Evolutionary conservation across 1,140 invertebrate genomes (phyloP).

Genomic region (Hirudo medicinalis): DNA sequence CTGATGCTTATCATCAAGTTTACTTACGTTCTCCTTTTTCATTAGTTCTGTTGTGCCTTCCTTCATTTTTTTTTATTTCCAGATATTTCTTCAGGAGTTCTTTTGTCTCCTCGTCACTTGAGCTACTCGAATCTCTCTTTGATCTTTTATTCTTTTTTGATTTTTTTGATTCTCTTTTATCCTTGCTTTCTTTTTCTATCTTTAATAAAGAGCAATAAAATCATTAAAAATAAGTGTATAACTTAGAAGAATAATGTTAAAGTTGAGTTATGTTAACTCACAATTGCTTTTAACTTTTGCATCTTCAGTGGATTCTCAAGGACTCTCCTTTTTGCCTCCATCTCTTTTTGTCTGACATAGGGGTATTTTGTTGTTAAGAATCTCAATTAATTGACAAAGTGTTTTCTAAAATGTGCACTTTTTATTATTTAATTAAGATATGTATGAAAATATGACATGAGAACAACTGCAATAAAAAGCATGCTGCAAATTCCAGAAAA

Average conservation of each 20-base stretch:
- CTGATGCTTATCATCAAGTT: too few relatives aligned
- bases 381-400: not conserved
- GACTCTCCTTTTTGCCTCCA: slow-evolving; percentile 63
- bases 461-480: not conserved
- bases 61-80: slow-evolving; percentile 26
- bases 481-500: too few relatives aligned
- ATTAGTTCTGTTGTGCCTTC: slow-evolving; percentile 1
- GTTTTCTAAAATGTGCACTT: not conserved
- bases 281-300: slow-evolving; percentile 63
- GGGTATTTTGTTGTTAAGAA: not conserved
- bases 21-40: slow-evolving; percentile 6
- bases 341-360: slow-evolving; percentile 54
- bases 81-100: slow-evolving; percentile 31
- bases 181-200: slow-evolving; percentile 19
- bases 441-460: not conserved
- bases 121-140: slow-evolving; percentile 18
- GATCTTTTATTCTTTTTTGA: slow-evolving; percentile 27
- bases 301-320: slow-evolving; percentile 79
- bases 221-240: slow-evolving; percentile 9
- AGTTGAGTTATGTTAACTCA: slow-evolving; percentile 39
- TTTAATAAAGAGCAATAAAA: slow-evolving; percentile 14
- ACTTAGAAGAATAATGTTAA: slow-evolving; percentile 24
- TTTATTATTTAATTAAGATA: not conserved
- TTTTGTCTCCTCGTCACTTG: slow-evolving; percentile 25
- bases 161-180: slow-evolving; percentile 27